phyloP scores from a whole-genome alignment of 2,113 vertebrate species.

The Tretioscincus oriximinensis region DNA sequence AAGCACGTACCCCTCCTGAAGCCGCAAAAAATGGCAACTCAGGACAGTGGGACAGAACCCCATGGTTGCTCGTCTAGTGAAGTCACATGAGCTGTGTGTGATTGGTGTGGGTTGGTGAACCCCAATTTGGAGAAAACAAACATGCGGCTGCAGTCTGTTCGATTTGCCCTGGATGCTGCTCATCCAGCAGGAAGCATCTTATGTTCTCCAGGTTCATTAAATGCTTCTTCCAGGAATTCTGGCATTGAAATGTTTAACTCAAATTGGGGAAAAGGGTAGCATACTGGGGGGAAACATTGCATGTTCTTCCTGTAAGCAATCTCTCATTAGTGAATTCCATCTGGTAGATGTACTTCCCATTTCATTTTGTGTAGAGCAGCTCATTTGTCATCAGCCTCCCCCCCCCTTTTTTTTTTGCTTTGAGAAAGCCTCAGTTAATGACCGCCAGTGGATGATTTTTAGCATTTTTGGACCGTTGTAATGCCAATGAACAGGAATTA shows the following conservation, averaged over 20 bases:
- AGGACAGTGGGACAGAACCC: no score
- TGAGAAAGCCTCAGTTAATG: slow-evolving; percentile 18
- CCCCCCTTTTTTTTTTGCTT: no score
- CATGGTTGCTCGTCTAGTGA: no score
- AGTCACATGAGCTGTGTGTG: no score
- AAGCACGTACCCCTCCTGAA: no score
- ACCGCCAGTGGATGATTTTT: slow-evolving; percentile 5
- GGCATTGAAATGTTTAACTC: slow-evolving; percentile 16
- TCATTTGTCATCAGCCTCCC: background rate
- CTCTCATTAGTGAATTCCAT: slow-evolving; percentile 34
- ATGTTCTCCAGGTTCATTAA: rapidly evolving
- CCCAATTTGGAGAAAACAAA: no score
- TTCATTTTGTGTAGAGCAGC: background rate
- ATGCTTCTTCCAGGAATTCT: background rate
- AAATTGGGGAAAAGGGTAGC: slow-evolving; percentile 24
- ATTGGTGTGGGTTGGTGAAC: no score
- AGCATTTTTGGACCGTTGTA: slow-evolving; percentile 29
- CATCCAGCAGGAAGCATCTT: background rate
- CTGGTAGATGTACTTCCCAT: slow-evolving; percentile 14
- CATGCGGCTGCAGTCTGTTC: no score
- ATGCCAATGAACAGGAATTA: slow-evolving; percentile 26
- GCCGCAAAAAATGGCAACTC: no score
- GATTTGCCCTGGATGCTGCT: no score
- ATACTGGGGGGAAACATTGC: background rate
- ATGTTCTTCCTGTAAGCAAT: slow-evolving; percentile 20